Evolutionary conservation across 2,888 invertebrate species (phyloP).

Genomic region (Eulithis testata): DNA sequence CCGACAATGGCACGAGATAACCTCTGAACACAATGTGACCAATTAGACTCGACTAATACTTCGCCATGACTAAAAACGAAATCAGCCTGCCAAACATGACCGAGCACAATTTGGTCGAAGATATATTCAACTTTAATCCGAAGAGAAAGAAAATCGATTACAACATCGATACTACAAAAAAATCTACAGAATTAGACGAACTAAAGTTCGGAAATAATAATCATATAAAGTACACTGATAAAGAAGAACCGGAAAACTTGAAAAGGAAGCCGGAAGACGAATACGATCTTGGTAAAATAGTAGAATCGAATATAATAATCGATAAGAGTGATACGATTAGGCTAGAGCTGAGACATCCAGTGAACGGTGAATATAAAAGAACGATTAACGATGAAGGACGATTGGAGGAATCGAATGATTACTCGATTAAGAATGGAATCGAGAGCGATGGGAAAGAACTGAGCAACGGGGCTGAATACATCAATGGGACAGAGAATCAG

Average conservation of each 20-base stretch:
- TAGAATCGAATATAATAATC: conserved; percentile 68
- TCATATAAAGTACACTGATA: conserved; percentile 51
- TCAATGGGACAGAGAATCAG: conserved; percentile 52
- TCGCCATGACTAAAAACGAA: conserved; percentile 73
- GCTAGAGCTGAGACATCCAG: conserved; percentile 62
- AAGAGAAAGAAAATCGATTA: conserved; percentile 66
- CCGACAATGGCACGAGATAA: conserved; percentile 75
- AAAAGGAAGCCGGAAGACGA: conserved; percentile 61
- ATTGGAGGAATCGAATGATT: conserved; percentile 49
- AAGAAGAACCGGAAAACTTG: conserved; percentile 49
- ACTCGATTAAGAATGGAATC: conserved; percentile 53
- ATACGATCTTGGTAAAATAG: conserved; percentile 59
- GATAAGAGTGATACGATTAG: conserved; percentile 69
- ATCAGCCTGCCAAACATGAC: conserved; percentile 66
- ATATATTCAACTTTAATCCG: conserved; percentile 65
- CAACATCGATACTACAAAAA: conserved; percentile 42
- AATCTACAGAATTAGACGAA: conserved; percentile 29
- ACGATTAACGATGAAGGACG: conserved; percentile 34
- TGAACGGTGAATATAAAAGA: conserved; percentile 43
- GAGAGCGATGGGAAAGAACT: conserved; percentile 51
- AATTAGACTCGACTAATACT: conserved; percentile 64
- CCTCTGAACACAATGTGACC: conserved; percentile 75
- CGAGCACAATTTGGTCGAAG: conserved; percentile 65
- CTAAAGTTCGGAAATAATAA: conserved; percentile 58
- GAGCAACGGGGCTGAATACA: conserved; percentile 48